Evolutionary conservation across 2,888 invertebrate genomes (phyloP).

Genomic region (Eupithecia vulgata): DNA sequence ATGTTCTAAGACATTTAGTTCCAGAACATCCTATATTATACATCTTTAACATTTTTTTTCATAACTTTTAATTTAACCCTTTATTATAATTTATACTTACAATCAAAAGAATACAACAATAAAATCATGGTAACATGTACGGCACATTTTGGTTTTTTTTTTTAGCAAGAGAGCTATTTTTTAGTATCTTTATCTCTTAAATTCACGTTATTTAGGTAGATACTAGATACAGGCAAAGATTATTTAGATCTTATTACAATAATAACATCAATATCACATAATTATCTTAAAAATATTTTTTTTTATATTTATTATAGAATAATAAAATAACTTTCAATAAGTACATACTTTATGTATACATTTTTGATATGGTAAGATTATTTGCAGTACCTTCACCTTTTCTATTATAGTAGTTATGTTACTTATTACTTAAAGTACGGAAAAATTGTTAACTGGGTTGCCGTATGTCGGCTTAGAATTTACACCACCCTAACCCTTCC

Average conservation of each 20-base stretch:
- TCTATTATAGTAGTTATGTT: not conserved
- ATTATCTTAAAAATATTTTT: conserved; percentile 2
- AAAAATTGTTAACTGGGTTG: not conserved
- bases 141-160: conserved; percentile 40
- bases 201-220: not conserved
- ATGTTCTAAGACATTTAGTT: not conserved
- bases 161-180: conserved; percentile 38
- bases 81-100: conserved; percentile 29
- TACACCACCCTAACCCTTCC: too few species aligned
- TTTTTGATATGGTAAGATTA: not conserved
- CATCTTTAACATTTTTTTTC: not conserved
- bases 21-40: not conserved
- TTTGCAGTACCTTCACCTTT: conserved; percentile 19
- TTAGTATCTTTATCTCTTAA: not conserved
- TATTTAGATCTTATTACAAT: not conserved
- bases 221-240: not conserved
- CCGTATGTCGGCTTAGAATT: too few species aligned
- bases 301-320: not conserved
- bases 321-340: conserved; percentile 22
- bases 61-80: not conserved
- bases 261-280: conserved; percentile 43
- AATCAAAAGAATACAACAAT: conserved; percentile 36
- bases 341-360: conserved; percentile 8
- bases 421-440: not conserved
- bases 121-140: conserved; percentile 39